Evolutionary conservation across 1,140 invertebrate genomes (phyloP).

Genomic region (Aphelinus certus): DNA sequence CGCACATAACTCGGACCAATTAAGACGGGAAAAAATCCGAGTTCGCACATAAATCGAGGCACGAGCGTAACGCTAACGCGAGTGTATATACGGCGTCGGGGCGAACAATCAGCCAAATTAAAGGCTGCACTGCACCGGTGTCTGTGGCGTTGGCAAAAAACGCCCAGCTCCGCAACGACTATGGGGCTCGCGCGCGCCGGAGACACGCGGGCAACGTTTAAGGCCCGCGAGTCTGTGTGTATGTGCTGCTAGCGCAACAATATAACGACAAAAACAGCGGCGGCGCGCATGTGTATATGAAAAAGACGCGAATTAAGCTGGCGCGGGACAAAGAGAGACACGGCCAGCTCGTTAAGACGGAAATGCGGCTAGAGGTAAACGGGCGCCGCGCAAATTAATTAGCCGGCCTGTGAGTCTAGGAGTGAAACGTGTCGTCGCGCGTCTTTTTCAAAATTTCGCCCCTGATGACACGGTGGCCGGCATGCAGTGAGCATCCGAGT

Average conservation of each 20-base stretch:
- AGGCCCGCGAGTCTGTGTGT: too few relatives aligned
- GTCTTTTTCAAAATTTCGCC: slow-evolving; percentile 14
- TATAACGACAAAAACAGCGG: not conserved
- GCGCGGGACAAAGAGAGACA: slow-evolving; percentile 16
- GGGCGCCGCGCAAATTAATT: slow-evolving; percentile 23
- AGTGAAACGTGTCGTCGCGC: slow-evolving; percentile 18
- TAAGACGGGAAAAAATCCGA: not conserved
- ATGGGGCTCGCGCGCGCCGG: too few relatives aligned
- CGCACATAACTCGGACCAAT: slow-evolving; percentile 8
- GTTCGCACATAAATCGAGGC: too few relatives aligned
- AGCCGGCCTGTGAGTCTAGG: not conserved
- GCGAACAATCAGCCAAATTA: slow-evolving; percentile 16
- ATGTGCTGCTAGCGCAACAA: too few relatives aligned
- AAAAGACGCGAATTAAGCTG: not conserved
- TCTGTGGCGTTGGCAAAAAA: too few relatives aligned
- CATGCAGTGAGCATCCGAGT: too few relatives aligned
- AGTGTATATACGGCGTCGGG: too few relatives aligned
- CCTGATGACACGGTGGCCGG: too few relatives aligned
- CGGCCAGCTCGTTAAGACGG: not conserved
- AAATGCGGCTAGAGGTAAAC: slow-evolving; percentile 11
- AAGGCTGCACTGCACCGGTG: not conserved
- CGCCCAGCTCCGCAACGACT: too few relatives aligned
- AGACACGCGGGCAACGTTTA: too few relatives aligned
- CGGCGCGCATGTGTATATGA: not conserved
- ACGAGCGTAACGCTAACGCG: too few relatives aligned